These are phyloP conservation scores for Hydropsyche betteni DNA, from an alignment of 2,888 invertebrate genomes.

Conservation along the genomic window DNA sequence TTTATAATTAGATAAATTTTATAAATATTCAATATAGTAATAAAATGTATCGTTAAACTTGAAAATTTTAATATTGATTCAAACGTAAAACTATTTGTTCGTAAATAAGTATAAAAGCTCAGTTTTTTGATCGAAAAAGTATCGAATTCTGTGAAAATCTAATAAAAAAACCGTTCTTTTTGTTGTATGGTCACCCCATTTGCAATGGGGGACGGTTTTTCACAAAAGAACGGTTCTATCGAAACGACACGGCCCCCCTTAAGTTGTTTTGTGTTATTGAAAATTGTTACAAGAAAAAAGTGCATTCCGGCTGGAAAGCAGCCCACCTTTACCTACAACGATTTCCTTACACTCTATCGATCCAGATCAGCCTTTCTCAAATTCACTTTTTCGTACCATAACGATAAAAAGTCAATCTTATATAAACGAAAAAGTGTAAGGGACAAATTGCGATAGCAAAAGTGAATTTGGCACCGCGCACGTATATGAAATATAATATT, in stretches of 20 bases:
- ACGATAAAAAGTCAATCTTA: background rate
- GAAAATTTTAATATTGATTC: no score
- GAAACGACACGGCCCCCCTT: constrained; percentile 28
- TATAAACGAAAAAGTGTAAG: background rate
- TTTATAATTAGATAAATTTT: no score
- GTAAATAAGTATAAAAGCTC: no score
- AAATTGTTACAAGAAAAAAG: constrained; percentile 47
- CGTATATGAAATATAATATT: background rate
- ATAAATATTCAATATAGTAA: no score
- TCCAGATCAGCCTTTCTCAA: constrained; percentile 1
- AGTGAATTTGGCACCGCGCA: background rate
- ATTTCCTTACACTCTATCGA: background rate
- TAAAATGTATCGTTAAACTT: no score
- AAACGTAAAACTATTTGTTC: no score
- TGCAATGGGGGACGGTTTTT: background rate
- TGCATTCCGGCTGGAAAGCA: constrained; percentile 42
- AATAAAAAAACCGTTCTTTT: background rate
- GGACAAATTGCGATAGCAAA: no score
- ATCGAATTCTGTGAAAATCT: background rate
- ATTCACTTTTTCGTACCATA: background rate
- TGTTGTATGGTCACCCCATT: constrained; percentile 1
- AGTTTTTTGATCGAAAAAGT: no score
- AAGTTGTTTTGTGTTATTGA: constrained; percentile 40
- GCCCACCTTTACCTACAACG: constrained; percentile 10
- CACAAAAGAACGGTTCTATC: constrained; percentile 3